These are phyloP conservation scores for Thomomys bottae DNA, from an alignment of 2,113 vertebrate genomes.

Conservation along the genomic window DNA sequence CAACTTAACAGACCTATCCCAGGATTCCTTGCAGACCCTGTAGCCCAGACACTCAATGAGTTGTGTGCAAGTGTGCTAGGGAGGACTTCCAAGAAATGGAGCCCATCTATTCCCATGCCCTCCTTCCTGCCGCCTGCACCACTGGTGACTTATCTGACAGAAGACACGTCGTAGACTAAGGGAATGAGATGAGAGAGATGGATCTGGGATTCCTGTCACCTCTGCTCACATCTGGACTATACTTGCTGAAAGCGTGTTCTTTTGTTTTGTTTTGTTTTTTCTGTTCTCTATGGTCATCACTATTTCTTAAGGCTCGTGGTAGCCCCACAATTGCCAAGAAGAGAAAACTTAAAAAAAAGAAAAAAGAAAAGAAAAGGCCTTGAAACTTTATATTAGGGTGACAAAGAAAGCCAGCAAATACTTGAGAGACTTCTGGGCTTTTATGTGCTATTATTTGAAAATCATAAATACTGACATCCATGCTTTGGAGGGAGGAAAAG, in stretches of 20 bases:
- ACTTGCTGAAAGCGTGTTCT: background rate
- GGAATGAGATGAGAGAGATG: background rate
- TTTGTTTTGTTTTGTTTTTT: background rate
- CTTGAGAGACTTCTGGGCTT: slow-evolving; percentile 43
- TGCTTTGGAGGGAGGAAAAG: background rate
- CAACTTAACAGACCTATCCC: background rate
- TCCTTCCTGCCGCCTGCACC: background rate
- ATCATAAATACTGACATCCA: slow-evolving; percentile 60
- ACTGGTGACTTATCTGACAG: background rate
- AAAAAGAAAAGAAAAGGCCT: background rate
- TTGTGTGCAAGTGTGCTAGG: fast-evolving
- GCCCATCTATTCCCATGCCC: background rate
- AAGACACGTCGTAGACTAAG: background rate
- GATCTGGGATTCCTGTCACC: background rate
- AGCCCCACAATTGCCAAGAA: background rate
- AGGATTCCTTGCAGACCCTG: background rate
- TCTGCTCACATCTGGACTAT: background rate
- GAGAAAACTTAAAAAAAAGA: background rate
- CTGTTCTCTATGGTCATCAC: background rate
- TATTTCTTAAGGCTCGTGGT: background rate
- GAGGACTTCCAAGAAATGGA: too few species aligned
- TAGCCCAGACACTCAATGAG: background rate
- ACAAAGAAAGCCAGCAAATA: slow-evolving; percentile 32
- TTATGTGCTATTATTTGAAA: slow-evolving; percentile 68
- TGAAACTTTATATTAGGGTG: background rate